Percentiles rank a stretch among this genome's conserved stretches.
Evolutionary conservation across 2,888 invertebrate species (phyloP).

Genomic region (Callyntrura sp.): DNA sequence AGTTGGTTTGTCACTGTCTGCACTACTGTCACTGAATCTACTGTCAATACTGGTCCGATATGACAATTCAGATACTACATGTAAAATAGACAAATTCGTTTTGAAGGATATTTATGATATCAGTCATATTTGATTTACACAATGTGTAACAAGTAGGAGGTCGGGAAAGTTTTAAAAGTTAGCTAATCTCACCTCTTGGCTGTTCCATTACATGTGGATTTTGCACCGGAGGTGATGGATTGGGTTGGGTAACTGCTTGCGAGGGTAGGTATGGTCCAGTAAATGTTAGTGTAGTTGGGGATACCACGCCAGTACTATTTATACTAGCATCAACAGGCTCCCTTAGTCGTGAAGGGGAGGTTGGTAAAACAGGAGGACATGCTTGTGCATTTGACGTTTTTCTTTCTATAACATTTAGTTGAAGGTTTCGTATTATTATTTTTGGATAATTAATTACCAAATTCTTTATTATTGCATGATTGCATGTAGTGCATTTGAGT

Average conservation of each 20-base stretch:
- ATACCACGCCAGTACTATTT: not conserved
- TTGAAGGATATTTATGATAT: no score
- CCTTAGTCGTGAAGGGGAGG: not conserved
- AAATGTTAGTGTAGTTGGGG: conserved; percentile 59
- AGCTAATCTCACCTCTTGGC: conserved; percentile 47
- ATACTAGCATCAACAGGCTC: not conserved
- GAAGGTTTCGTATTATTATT: no score
- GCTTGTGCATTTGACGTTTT: conserved; percentile 21
- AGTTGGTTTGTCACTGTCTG: conserved; percentile 46
- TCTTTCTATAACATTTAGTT: conserved; percentile 45
- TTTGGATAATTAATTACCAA: no score
- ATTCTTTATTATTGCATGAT: no score
- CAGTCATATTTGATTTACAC: no score
- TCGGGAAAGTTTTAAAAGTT: no score
- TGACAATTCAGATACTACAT: conserved; percentile 58
- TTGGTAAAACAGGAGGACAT: not conserved
- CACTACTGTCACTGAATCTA: conserved; percentile 67
- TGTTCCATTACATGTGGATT: not conserved
- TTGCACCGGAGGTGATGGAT: not conserved
- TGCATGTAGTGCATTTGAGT: no score
- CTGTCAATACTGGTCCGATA: conserved; percentile 66
- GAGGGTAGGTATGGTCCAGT: conserved; percentile 48
- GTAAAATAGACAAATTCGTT: no score
- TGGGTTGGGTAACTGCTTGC: conserved; percentile 3
- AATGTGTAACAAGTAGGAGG: no score